Percentiles rank a stretch among this genome's conserved stretches.
phyloP scores from a whole-genome alignment of 2,797 vertebrate species.

The Pangasius larnaudii region DNA sequence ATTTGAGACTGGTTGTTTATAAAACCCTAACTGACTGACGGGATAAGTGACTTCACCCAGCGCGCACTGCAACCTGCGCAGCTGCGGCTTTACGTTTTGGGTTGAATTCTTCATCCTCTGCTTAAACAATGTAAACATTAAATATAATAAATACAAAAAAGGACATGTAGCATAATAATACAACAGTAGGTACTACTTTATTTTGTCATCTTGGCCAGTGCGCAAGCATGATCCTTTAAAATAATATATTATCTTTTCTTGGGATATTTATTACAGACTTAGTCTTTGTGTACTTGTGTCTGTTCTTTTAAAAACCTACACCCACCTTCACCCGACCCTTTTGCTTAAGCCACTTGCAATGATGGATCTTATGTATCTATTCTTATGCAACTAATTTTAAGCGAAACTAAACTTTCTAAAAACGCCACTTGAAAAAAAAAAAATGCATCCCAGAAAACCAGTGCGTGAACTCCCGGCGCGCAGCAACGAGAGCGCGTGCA shows the following conservation, averaged over 20 bases:
- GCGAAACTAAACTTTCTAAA: neutral
- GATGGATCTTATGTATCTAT: no score
- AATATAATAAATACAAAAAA: neutral
- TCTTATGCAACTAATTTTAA: neutral
- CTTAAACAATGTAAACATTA: neutral
- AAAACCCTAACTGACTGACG: no score
- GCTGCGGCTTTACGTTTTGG: neutral
- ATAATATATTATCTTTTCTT: neutral
- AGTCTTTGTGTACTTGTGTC: neutral
- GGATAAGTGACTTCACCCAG: neutral
- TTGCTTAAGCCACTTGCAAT: neutral
- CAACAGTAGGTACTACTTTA: neutral
- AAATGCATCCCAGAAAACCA: neutral
- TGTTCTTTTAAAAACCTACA: neutral
- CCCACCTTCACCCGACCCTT: neutral
- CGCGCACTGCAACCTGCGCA: neutral
- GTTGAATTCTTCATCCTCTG: neutral
- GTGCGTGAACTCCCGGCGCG: neutral
- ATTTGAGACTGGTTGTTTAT: neutral
- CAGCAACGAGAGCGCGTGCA: constrained; percentile 21
- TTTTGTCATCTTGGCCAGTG: neutral
- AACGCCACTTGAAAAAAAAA: neutral
- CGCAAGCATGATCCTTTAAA: neutral
- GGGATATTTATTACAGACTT: neutral
- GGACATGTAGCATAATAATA: neutral